Conservation (phyloP, 2,888 invertebrate species). For the Hanleya hanleyi region DNA sequence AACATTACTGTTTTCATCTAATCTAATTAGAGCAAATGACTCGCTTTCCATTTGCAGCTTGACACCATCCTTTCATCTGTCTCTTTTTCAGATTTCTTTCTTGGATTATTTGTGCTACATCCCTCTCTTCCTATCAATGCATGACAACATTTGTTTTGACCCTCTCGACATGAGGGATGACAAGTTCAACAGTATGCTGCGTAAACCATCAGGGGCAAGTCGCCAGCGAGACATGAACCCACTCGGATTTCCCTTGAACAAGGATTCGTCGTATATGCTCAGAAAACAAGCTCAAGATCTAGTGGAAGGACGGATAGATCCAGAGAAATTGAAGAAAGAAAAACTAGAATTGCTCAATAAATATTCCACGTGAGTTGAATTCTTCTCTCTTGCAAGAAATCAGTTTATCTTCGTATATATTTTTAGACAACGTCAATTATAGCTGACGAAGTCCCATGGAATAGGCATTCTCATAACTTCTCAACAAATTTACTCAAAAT, state of each 20-base stretch:
- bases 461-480: too few relatives aligned
- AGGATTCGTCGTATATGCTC: constrained; percentile 55
- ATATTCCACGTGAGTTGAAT: constrained; percentile 50
- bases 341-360: constrained; percentile 54
- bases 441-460: too few relatives aligned
- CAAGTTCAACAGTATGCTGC: constrained; percentile 58
- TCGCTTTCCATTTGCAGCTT: too few relatives aligned
- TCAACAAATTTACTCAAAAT: too few relatives aligned
- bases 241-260: constrained; percentile 62
- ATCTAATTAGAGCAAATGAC: too few relatives aligned
- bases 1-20: too few relatives aligned
- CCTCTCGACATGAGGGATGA: constrained; percentile 70
- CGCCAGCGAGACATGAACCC: constrained; percentile 71
- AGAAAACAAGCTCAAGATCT: constrained; percentile 59
- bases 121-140: constrained; percentile 72
- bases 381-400: background rate
- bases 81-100: constrained; percentile 68
- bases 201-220: constrained; percentile 52
- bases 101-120: constrained; percentile 72
- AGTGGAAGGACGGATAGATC: constrained; percentile 52
- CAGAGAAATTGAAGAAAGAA: constrained; percentile 47
- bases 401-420: too few relatives aligned
- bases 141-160: constrained; percentile 70
- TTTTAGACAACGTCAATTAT: too few relatives aligned
- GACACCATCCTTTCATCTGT: too few relatives aligned